phyloP scores from a whole-genome alignment of 1,140 invertebrate genomes.

The Calephelis virginiensis region DNA sequence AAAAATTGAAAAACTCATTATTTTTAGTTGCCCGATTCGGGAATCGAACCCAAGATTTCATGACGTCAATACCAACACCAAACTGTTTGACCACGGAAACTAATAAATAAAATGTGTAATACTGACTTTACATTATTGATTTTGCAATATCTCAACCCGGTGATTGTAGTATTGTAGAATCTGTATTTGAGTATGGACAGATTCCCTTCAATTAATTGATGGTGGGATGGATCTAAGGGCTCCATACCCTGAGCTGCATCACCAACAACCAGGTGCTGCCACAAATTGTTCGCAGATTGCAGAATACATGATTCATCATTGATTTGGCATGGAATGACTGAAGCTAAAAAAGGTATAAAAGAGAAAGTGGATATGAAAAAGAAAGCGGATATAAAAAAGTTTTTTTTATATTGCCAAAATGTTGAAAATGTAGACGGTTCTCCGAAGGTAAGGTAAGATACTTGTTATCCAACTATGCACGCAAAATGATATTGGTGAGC shows the following conservation, averaged over 20 bases:
- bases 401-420: no score
- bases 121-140: conserved; percentile 12
- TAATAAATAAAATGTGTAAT: background rate
- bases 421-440: no score
- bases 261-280: background rate
- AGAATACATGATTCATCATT: conserved; percentile 9
- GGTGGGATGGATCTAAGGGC: background rate
- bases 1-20: no score
- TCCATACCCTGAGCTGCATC: conserved; percentile 4
- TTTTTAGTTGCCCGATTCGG: no score
- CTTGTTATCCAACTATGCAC: no score
- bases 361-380: no score
- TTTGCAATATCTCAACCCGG: conserved; percentile 11
- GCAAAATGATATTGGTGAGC: no score
- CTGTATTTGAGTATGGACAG: conserved; percentile 9
- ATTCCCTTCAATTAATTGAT: conserved; percentile 13
- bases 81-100: no score
- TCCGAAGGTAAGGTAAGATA: no score
- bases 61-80: no score
- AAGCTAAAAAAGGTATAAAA: background rate
- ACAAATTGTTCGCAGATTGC: conserved; percentile 1
- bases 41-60: no score
- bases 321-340: background rate
- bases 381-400: no score
- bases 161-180: conserved; percentile 13